These are phyloP conservation scores for Xyrichtys novacula DNA, from an alignment of 2,797 vertebrate species.

Conservation along the genomic window DNA sequence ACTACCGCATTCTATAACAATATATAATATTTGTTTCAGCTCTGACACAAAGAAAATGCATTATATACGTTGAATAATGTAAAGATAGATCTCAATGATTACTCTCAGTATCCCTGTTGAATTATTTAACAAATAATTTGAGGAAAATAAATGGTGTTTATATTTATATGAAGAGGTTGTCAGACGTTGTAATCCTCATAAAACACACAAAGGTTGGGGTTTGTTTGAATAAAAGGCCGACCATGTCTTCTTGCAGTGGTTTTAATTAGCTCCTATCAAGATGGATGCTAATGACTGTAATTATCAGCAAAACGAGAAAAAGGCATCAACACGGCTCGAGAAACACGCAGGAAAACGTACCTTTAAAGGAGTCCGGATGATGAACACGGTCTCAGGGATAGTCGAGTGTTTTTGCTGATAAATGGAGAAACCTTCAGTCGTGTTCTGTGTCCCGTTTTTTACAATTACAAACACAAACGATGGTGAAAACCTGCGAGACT, in stretches of 20 bases:
- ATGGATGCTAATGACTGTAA: constrained; percentile 80
- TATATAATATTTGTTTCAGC: no score
- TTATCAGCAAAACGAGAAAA: constrained; percentile 44
- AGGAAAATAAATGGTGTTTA: neutral
- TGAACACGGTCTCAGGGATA: neutral
- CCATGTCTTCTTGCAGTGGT: constrained; percentile 37
- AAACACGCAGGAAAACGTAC: constrained; percentile 44
- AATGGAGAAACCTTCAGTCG: neutral
- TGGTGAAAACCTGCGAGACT: constrained; percentile 8
- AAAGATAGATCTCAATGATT: neutral
- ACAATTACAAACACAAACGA: constrained; percentile 42
- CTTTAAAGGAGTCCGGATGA: constrained; percentile 35
- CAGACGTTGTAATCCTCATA: neutral
- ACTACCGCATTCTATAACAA: no score
- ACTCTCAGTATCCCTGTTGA: neutral
- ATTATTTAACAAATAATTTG: neutral
- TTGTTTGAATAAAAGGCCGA: neutral
- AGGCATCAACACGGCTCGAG: constrained; percentile 32
- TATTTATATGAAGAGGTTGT: neutral
- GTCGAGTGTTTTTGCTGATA: neutral
- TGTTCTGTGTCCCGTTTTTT: neutral
- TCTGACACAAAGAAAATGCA: neutral
- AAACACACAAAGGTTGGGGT: neutral
- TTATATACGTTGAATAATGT: neutral
- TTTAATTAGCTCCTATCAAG: constrained; percentile 71